Evolutionary conservation across 2,797 vertebrate genomes (phyloP).

Genomic region (Anguilla anguilla): DNA sequence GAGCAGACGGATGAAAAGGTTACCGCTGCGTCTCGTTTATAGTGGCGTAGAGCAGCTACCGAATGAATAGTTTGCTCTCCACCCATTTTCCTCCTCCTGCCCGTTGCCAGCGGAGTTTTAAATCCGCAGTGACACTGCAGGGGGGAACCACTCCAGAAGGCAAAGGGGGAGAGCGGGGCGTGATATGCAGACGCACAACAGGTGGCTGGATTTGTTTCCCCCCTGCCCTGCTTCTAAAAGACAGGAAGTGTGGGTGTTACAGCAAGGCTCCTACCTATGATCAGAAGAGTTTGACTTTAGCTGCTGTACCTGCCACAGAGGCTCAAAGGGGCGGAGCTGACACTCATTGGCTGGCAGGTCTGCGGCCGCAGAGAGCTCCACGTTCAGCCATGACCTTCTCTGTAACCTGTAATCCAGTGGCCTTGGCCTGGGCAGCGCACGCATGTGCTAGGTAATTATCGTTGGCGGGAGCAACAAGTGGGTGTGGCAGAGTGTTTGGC

Average conservation of each 20-base stretch:
- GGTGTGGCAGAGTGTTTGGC: not conserved
- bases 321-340: not conserved
- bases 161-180: not conserved
- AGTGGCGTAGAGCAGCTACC: not conserved
- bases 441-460: slow-evolving; percentile 13
- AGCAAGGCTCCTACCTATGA: not conserved
- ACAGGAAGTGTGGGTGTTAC: not conserved
- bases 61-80: not conserved
- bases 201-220: not conserved
- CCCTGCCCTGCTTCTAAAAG: not conserved
- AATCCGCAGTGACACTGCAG: not conserved
- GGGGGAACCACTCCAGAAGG: not conserved
- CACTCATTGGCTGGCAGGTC: not conserved
- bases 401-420: slow-evolving; percentile 15
- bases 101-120: not conserved
- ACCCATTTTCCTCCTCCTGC: not conserved
- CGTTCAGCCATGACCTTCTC: not conserved
- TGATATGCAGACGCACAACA: not conserved
- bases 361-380: not conserved
- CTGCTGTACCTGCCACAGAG: not conserved
- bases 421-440: not conserved
- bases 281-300: not conserved
- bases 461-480: not conserved
- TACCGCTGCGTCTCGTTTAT: not conserved
- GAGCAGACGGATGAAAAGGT: not conserved